Conservation (phyloP, 1,140 invertebrate species). For the Pectinophora gossypiella region DNA sequence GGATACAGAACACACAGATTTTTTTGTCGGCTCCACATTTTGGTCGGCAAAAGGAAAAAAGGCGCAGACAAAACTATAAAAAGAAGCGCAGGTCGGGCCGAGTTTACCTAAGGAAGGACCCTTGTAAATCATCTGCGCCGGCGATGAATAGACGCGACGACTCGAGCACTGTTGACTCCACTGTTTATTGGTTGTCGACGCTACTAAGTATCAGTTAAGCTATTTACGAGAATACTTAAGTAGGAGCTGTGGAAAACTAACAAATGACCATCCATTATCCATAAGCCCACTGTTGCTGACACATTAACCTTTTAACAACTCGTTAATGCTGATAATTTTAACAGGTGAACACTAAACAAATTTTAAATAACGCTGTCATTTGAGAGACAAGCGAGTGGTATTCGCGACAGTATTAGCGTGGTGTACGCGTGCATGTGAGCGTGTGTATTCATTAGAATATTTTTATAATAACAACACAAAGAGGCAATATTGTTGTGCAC, state of each 20-base stretch:
- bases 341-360: background rate
- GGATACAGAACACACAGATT: constrained; percentile 63
- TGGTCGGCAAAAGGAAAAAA: constrained; percentile 64
- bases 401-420: background rate
- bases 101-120: constrained; percentile 73
- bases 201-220: constrained; percentile 63
- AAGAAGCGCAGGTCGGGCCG: constrained; percentile 62
- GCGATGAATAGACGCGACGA: constrained; percentile 57
- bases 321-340: background rate
- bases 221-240: constrained; percentile 53
- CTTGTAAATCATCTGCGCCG: constrained; percentile 71
- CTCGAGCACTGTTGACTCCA: constrained; percentile 62
- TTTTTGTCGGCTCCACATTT: constrained; percentile 60
- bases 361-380: background rate
- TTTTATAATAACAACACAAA: constrained; percentile 35
- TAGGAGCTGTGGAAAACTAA: constrained; percentile 22
- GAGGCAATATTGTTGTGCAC: constrained; percentile 51
- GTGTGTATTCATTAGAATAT: constrained; percentile 39
- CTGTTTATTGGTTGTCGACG: constrained; percentile 65
- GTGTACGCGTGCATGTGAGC: constrained; percentile 13
- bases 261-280: constrained; percentile 9
- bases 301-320: background rate
- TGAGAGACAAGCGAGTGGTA: background rate
- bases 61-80: constrained; percentile 65
- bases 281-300: background rate